Conservation (phyloP, 1,140 invertebrate species). For the Periplaneta americana region DNA sequence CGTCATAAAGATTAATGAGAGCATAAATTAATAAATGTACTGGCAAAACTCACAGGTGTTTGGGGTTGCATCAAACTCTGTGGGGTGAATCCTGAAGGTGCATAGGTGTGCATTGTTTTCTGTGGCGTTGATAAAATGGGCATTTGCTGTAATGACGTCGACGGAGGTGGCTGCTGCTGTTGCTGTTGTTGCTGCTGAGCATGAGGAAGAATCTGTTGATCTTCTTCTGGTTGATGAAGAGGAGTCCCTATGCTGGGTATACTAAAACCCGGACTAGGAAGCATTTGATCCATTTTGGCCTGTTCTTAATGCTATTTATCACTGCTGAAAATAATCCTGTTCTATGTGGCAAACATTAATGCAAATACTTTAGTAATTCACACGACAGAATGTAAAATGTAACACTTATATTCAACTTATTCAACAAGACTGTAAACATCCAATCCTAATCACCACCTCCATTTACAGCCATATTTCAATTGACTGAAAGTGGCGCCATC, state of each 20-base stretch:
- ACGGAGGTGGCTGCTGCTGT: constrained; percentile 35
- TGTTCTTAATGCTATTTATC: not conserved
- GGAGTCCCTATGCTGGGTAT: constrained; percentile 88
- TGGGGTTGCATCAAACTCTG: constrained; percentile 78
- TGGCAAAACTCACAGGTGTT: constrained; percentile 48
- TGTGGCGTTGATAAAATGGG: constrained; percentile 8
- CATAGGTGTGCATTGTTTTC: constrained; percentile 55
- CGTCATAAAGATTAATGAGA: no score
- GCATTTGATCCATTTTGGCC: constrained; percentile 74
- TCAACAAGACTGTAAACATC: no score
- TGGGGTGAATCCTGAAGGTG: constrained; percentile 59
- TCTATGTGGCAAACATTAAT: not conserved
- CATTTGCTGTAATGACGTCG: constrained; percentile 43
- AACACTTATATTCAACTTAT: no score
- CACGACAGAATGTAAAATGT: no score
- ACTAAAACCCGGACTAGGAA: constrained; percentile 81
- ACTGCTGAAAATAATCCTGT: not conserved
- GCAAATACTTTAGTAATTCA: not conserved
- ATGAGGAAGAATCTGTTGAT: constrained; percentile 78
- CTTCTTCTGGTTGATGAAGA: constrained; percentile 85
- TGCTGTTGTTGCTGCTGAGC: constrained; percentile 68
- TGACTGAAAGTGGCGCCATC: not conserved
- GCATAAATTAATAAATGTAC: no score
- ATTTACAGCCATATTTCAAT: not conserved
- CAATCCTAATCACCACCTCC: no score